Evolutionary conservation across 2,888 invertebrate species (phyloP).

Genomic region (Apotomis capreana): DNA sequence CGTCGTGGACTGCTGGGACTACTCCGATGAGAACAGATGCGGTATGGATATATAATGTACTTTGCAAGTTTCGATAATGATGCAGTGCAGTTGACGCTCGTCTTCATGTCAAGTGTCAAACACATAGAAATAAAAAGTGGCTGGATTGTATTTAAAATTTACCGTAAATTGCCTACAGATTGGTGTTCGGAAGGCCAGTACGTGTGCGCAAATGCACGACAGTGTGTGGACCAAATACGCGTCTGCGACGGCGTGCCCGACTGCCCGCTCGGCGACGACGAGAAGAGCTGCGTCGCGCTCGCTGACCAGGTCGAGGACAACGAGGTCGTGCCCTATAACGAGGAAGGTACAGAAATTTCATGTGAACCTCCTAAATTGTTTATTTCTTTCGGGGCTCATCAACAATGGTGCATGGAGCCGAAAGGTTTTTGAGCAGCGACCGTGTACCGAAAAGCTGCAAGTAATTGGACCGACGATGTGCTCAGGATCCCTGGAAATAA

Average conservation of each 20-base stretch:
- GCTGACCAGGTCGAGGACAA: conserved; percentile 82
- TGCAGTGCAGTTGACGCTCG: no score
- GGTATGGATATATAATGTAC: conserved; percentile 73
- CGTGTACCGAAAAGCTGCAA: no score
- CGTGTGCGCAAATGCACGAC: conserved; percentile 88
- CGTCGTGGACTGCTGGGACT: conserved; percentile 91
- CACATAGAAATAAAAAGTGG: no score
- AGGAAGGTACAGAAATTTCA: conserved; percentile 75
- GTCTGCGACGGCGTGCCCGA: conserved; percentile 89
- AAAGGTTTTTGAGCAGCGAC: no score
- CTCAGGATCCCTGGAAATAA: no score
- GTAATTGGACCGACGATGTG: no score
- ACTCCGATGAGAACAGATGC: conserved; percentile 89
- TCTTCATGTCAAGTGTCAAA: no score
- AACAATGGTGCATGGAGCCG: no score
- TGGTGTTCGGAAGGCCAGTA: conserved; percentile 89
- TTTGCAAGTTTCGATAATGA: no score
- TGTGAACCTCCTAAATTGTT: no score
- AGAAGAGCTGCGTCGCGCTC: conserved; percentile 88
- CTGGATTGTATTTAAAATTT: no score
- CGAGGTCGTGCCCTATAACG: conserved; percentile 84
- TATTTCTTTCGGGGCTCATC: no score
- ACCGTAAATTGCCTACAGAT: conserved; percentile 60
- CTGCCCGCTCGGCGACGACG: conserved; percentile 90
- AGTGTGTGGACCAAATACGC: conserved; percentile 85